A percentile compares a stretch with the other conserved stretches of the same genome.
These are phyloP conservation scores for Busseola fusca DNA, from an alignment of 2,888 invertebrate genomes.

Conservation along the genomic window DNA sequence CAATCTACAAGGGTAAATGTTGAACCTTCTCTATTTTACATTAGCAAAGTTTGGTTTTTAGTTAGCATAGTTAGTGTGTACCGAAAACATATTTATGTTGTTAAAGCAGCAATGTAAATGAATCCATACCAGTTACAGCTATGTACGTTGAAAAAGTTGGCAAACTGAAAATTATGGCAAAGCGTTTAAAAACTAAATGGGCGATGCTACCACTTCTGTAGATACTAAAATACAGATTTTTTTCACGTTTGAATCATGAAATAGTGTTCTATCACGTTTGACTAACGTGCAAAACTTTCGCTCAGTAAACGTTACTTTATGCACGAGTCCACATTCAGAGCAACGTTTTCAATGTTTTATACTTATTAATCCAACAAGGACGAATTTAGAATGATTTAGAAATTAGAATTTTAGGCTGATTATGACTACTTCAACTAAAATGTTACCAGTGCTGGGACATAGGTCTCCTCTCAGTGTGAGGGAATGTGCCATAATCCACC, in stretches of 20 bases:
- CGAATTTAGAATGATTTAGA: neutral
- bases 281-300: conserved; percentile 39
- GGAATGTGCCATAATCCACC: neutral
- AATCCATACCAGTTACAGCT: conserved; percentile 23
- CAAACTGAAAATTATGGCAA: neutral
- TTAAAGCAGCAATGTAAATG: conserved; percentile 26
- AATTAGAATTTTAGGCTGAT: no score
- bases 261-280: conserved; percentile 11
- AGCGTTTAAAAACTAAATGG: conserved; percentile 24
- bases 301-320: neutral
- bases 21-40: conserved; percentile 15
- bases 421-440: no score
- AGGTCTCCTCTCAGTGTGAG: neutral
- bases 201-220: neutral
- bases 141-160: conserved; percentile 19
- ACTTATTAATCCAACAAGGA: neutral
- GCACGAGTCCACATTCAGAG: conserved; percentile 16
- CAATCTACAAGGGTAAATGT: conserved; percentile 7
- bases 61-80: conserved; percentile 21
- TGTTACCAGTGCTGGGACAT: neutral
- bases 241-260: conserved; percentile 28
- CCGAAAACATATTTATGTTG: conserved; percentile 28
- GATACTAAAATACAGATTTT: conserved; percentile 35
- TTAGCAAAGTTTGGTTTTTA: conserved; percentile 8
- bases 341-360: conserved; percentile 15